Conservation (phyloP, 2,797 vertebrate genomes). For the Mormyrus hasselquistii region DNA sequence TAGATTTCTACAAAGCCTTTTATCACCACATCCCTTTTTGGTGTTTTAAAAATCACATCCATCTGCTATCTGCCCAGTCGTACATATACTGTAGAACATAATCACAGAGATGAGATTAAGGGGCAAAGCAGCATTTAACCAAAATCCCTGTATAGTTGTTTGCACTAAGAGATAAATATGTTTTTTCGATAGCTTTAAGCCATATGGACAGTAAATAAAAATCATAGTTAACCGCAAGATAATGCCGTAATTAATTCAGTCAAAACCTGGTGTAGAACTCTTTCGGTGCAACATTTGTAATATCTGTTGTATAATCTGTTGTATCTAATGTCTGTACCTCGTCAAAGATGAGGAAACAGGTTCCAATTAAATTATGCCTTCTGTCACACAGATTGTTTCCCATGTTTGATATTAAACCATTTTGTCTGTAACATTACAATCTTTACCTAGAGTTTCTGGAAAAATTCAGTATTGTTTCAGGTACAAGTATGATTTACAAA, state of each 20-base stretch:
- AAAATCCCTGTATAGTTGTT: not conserved
- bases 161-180: not conserved
- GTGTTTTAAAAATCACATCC: not conserved
- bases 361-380: not conserved
- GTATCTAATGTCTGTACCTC: not conserved
- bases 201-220: not conserved
- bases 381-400: not conserved
- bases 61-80: not conserved
- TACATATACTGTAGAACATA: not conserved
- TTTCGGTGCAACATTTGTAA: not conserved
- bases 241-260: not conserved
- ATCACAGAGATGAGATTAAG: not conserved
- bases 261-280: not conserved
- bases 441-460: not conserved
- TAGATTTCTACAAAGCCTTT: not conserved
- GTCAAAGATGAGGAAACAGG: not conserved
- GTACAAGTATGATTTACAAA: not conserved
- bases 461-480: not conserved
- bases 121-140: not conserved
- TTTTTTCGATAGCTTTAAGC: not conserved
- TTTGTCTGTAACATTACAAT: not conserved
- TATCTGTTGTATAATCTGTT: not conserved
- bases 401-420: not conserved
- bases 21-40: not conserved
- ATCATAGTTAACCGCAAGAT: not conserved